These are phyloP conservation scores for Circaetus gallicus DNA, from an alignment of 2,113 vertebrate genomes.

Conservation along the genomic window DNA sequence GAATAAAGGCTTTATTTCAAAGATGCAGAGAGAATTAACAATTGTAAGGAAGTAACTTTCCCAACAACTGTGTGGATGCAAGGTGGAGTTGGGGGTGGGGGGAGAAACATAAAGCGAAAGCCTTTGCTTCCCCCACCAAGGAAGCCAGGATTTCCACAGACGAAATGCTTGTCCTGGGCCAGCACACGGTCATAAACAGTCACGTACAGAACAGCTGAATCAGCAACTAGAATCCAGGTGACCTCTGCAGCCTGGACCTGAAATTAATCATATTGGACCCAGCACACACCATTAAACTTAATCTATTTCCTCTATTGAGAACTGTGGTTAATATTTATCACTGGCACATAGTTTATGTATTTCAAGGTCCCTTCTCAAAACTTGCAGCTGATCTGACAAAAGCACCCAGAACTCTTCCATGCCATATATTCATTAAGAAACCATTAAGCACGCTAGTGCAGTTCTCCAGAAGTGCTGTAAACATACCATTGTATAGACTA, in stretches of 20 bases:
- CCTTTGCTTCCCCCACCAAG: background rate
- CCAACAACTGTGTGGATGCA: background rate
- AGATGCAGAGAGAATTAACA: background rate
- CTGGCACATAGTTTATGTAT: background rate
- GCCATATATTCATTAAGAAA: background rate
- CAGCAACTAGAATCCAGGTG: background rate
- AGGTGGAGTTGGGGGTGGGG: background rate
- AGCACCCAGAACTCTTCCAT: background rate
- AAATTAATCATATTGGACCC: background rate
- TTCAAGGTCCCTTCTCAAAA: background rate
- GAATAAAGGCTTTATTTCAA: background rate
- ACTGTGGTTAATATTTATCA: constrained; percentile 31
- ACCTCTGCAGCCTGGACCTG: background rate
- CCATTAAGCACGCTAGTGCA: background rate
- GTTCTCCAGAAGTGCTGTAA: background rate
- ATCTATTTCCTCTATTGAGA: background rate
- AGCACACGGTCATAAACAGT: background rate
- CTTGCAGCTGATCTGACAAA: background rate
- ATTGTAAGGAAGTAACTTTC: background rate
- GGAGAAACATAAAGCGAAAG: background rate
- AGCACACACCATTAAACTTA: constrained; percentile 25
- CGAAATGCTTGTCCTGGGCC: background rate
- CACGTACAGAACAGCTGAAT: background rate
- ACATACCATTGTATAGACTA: too few species aligned
- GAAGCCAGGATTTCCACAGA: background rate